These are phyloP conservation scores for Pelagia noctiluca DNA, from an alignment of 30 jellyfish, hydroid and myxozoan species.

Conservation along the genomic window DNA sequence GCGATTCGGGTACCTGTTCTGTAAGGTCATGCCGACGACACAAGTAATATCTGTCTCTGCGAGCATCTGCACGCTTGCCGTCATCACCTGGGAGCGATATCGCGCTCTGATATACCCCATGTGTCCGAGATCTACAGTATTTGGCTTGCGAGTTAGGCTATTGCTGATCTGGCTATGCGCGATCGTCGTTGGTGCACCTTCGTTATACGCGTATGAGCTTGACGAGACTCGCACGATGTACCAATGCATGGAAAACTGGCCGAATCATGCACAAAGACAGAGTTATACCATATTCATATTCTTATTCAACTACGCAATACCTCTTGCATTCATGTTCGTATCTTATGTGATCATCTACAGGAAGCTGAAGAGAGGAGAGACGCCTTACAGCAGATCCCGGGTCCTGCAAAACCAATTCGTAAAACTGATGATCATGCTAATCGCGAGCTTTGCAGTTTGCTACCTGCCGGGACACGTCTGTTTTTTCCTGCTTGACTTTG, in stretches of 20 bases:
- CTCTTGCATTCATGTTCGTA: conserved; percentile 50
- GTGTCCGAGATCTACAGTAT: conserved; percentile 73
- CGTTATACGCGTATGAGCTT: conserved; percentile 62
- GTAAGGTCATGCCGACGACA: conserved; percentile 73
- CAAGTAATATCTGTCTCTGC: conserved; percentile 83
- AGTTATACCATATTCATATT: conserved; percentile 63
- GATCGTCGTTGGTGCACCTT: conserved; percentile 69
- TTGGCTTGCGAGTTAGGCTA: conserved; percentile 48
- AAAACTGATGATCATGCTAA: conserved; percentile 50
- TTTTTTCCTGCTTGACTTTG: conserved; percentile 73
- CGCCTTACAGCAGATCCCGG: conserved; percentile 50
- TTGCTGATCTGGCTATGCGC: conserved; percentile 79
- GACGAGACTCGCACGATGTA: conserved; percentile 4
- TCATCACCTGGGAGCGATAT: conserved; percentile 81
- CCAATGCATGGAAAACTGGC: conserved; percentile 81
- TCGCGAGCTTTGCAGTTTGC: conserved; percentile 73
- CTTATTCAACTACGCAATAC: conserved; percentile 63
- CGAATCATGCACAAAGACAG: conserved; percentile 46
- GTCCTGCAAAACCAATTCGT: conserved; percentile 61
- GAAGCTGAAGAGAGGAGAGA: conserved; percentile 49
- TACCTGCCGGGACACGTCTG: conserved; percentile 64
- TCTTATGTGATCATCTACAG: conserved; percentile 43
- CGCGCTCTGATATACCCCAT: conserved; percentile 78
- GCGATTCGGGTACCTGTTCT: conserved; percentile 71
- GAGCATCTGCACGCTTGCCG: conserved; percentile 71